A percentile compares a stretch with the other conserved stretches of the same genome.
Evolutionary conservation across 2,113 vertebrate genomes (phyloP).

Genomic region (Leucoraja erinaceus): DNA sequence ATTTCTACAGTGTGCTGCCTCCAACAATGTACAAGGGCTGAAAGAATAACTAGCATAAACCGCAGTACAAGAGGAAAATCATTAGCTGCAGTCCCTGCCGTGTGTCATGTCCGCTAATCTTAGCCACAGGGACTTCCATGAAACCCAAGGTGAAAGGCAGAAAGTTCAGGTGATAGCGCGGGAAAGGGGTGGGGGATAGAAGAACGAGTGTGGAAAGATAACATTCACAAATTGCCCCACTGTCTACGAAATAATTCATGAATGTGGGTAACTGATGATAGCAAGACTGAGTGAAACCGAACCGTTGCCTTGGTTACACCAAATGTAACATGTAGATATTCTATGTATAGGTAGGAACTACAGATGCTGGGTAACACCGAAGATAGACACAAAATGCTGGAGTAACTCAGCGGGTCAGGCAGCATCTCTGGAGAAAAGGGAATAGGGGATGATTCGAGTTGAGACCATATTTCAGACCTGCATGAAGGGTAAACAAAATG

Average conservation of each 20-base stretch:
- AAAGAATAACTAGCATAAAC: neutral
- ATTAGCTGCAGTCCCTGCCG: neutral
- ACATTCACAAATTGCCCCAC: too few relatives aligned
- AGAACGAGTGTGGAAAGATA: neutral
- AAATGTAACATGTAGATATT: too few relatives aligned
- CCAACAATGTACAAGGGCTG: neutral
- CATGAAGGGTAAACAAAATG: too few relatives aligned
- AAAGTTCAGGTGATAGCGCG: neutral
- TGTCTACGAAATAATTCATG: neutral
- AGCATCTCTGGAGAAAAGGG: too few relatives aligned
- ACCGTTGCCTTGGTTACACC: neutral
- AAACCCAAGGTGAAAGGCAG: neutral
- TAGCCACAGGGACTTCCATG: neutral
- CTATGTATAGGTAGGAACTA: too few relatives aligned
- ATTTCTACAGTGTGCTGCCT: neutral
- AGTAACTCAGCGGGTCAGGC: too few relatives aligned
- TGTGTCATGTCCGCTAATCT: neutral
- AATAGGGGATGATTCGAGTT: too few relatives aligned
- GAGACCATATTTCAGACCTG: too few relatives aligned
- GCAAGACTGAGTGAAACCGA: neutral
- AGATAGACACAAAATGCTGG: too few relatives aligned
- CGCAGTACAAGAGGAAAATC: neutral
- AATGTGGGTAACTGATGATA: neutral
- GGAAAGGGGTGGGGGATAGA: too few relatives aligned
- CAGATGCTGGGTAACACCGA: too few relatives aligned